Base-by-base conservation (phyloP, 1,140 invertebrate species). In the Caenorhabditis inopinata region DNA sequence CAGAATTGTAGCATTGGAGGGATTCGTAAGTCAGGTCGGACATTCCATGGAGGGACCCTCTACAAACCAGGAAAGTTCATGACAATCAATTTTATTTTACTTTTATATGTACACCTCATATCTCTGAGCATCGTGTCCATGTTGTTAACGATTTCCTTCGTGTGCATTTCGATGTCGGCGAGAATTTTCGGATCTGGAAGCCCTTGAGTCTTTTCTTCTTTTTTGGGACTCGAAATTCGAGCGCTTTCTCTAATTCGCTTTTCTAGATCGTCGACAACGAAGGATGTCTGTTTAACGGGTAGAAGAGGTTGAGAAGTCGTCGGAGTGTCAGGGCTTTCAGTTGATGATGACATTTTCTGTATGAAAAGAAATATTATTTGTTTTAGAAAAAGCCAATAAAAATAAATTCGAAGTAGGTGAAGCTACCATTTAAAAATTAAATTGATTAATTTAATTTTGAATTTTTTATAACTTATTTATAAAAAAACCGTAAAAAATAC, bases 31-130 rank as follows among this genome's bases (percentile, higher is more conserved):
- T 81, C 16, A 83, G 51, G 38, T 83, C 82, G 21, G 48, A 48
- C 73, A 83, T 83, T 27, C 82, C 82, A 18, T 82, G 79, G 21
- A 83, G 79, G 6, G 74, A 78, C 9, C 82, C 82, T 74, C 75
- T 73, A 23, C 49, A 68, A 82, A 27, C 48, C 14, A 9, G 7
- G 29, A 12, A 74, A 42, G 42, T 29, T 42, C 9, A 45, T 74
- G 9, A n/a, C 7, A 38, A 29, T 74, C 11, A 6, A 9, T n/a
- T n/a, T 38, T 35, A 9, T 74, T 35, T 16, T 14, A 45, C 12
- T 18, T 25, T n/a, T 16, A 18, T 16, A 32, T 5, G 11, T 9
- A 9, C 35, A 74, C 62, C 68, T 58, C 51, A 81, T 32, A 38
- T 83, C 80, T 5, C 82, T 3, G 16, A 83, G 46, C 42, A 83